phyloP scores from a whole-genome alignment of 2,113 vertebrate species.

The Mustela lutreola region DNA sequence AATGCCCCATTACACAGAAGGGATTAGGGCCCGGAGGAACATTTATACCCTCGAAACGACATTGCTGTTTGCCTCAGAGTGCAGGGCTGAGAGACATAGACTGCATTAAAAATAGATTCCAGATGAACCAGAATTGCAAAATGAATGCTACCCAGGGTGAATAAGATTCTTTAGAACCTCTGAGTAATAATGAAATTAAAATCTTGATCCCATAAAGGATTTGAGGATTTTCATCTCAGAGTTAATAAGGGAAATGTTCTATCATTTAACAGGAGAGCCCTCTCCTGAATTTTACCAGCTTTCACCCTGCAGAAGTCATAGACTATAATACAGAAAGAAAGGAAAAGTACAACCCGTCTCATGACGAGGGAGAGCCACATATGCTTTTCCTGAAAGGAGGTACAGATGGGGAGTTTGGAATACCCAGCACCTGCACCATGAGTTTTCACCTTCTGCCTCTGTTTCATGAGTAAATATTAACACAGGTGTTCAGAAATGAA shows the following conservation, averaged over 20 bases:
- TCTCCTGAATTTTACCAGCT: background rate
- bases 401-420: background rate
- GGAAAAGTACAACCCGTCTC: background rate
- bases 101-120: background rate
- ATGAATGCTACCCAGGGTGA: background rate
- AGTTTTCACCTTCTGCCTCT: background rate
- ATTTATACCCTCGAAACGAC: background rate
- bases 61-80: background rate
- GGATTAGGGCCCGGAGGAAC: constrained; percentile 61
- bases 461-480: background rate
- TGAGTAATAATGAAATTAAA: constrained; percentile 17
- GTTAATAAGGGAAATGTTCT: background rate
- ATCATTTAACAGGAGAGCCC: background rate
- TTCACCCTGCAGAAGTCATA: background rate
- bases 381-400: background rate
- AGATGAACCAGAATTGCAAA: background rate
- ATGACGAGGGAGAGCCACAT: background rate
- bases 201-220: background rate
- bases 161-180: background rate
- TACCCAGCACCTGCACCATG: fast-evolving
- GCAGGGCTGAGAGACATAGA: background rate
- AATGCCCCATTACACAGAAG: constrained; percentile 74
- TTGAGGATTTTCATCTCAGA: background rate
- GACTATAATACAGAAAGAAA: background rate
- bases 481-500: background rate